Evolutionary conservation across 2,888 invertebrate species (phyloP), one percentile per base, ranked within the genome.

Genomic region (Dicyrtomina minuta): DNA sequence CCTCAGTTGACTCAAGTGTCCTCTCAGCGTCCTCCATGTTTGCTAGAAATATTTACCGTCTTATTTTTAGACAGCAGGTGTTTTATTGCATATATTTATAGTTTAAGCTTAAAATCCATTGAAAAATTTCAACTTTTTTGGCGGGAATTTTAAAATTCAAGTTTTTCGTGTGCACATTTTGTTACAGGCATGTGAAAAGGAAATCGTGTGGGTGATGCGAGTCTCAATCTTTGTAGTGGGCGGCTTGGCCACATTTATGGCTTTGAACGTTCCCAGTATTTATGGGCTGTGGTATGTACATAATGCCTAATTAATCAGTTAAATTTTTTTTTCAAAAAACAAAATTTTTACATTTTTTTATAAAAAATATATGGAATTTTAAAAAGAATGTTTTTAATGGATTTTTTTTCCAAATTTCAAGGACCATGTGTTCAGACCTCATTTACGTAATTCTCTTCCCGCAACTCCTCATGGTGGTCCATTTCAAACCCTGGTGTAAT

Each of bases 381-480:
- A 33, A 5, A 5, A 3, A 8, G 8, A 33, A 33, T 33, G 8
- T 33, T n/a, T 33, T 33, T 3, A 33, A 33, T 33, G 33, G n/a
- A n/a, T n/a, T 2, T 13, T 17, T 41, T 20, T 13, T 56, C 3
- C 12, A n/a, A 2, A 13, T 53, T 15, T 13, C n/a, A 41, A 85
- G 85, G 78, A 87, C 86, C 80, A 82, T 90, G 74, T 88, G 88
- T 80, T 86, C 88, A 24, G 90, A 90, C 80, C 82, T 90, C 66
- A 88, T 89, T 73, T 90, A 88, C 81, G 89, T 89, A 70, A 85
- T 89, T 69, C 84, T 90, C 43, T 90, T 90, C 80, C 89, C 90
- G 0, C 89, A 90, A 82, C 84, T 90, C 15, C 81, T 88, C 43
- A 85, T 87, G 65, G 88, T 89, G 27, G 84, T 90, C 43, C 88